Evolutionary conservation across 2,113 vertebrate genomes (phyloP).

Genomic region (Macrotis lagotis): DNA sequence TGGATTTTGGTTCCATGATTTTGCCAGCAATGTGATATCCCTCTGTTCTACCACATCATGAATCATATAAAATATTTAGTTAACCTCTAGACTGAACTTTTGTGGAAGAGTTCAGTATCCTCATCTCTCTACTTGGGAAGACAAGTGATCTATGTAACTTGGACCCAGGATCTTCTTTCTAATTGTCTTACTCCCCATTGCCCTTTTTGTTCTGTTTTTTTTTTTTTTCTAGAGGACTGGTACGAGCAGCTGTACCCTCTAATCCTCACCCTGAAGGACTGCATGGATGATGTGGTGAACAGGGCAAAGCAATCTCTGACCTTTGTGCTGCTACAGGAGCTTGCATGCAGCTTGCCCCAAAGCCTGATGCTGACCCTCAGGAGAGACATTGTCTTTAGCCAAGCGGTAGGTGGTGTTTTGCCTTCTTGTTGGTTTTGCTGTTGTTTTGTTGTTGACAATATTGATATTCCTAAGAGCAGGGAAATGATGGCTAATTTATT

Average conservation of each 20-base stretch:
- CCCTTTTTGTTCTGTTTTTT: constrained; percentile 31
- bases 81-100: background rate
- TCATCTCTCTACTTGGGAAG: background rate
- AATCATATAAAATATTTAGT: background rate
- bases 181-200: constrained; percentile 11
- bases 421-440: constrained; percentile 8
- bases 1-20: constrained; percentile 26
- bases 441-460: background rate
- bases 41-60: background rate
- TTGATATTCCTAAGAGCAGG: background rate
- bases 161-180: background rate
- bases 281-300: constrained; percentile 92
- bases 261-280: constrained; percentile 92
- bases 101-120: background rate
- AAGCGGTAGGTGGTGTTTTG: constrained; percentile 90
- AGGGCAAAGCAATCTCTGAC: constrained; percentile 94
- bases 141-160: background rate
- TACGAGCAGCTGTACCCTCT: constrained; percentile 91
- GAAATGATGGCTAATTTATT: background rate
- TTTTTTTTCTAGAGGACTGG: constrained; percentile 89
- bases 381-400: constrained; percentile 96
- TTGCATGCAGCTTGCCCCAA: constrained; percentile 93
- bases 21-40: background rate
- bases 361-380: constrained; percentile 92
- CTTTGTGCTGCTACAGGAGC: constrained; percentile 96